phyloP scores from a whole-genome alignment of 2,113 vertebrate genomes.

The Ptychochromis oligacanthus region DNA sequence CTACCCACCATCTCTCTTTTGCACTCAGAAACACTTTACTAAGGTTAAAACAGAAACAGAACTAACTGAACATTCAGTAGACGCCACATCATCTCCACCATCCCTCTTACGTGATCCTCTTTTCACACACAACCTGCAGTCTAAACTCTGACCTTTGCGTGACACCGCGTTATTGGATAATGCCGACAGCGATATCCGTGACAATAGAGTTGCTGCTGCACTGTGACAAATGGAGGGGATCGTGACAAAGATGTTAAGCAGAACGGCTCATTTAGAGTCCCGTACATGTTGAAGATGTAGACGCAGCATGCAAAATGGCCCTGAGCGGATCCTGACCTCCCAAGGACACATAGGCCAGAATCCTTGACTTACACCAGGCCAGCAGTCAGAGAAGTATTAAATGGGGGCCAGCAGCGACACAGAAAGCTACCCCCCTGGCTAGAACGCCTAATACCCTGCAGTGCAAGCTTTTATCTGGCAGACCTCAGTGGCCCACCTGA shows the following conservation, averaged over 20 bases:
- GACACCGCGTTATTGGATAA: slow-evolving; percentile 57
- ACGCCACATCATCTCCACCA: slow-evolving; percentile 4
- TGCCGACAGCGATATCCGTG: slow-evolving; percentile 18
- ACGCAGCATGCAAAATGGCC: slow-evolving; percentile 17
- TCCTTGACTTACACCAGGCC: slow-evolving; percentile 37
- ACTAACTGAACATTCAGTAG: slow-evolving; percentile 34
- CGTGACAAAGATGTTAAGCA: slow-evolving; percentile 57
- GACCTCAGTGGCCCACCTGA: slow-evolving; percentile 71
- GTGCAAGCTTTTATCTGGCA: slow-evolving; percentile 67
- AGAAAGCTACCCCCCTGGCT: slow-evolving; percentile 35
- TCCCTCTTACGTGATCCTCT: slow-evolving; percentile 19
- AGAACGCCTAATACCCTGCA: slow-evolving; percentile 45
- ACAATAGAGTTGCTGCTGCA: slow-evolving; percentile 37
- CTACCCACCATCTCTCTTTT: background rate
- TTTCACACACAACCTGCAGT: slow-evolving; percentile 18
- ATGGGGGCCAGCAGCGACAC: background rate
- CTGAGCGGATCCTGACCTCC: slow-evolving; percentile 52
- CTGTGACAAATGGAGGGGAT: slow-evolving; percentile 51
- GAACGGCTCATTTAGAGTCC: slow-evolving; percentile 35
- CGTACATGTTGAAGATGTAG: slow-evolving; percentile 34
- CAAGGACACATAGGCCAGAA: slow-evolving; percentile 61
- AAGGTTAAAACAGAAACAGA: slow-evolving; percentile 36
- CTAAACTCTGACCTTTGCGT: slow-evolving; percentile 59
- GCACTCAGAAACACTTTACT: background rate
- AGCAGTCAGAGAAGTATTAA: slow-evolving; percentile 31